Conservation (phyloP, 2,797 vertebrate genomes). For the Hoplostethus atlanticus region DNA sequence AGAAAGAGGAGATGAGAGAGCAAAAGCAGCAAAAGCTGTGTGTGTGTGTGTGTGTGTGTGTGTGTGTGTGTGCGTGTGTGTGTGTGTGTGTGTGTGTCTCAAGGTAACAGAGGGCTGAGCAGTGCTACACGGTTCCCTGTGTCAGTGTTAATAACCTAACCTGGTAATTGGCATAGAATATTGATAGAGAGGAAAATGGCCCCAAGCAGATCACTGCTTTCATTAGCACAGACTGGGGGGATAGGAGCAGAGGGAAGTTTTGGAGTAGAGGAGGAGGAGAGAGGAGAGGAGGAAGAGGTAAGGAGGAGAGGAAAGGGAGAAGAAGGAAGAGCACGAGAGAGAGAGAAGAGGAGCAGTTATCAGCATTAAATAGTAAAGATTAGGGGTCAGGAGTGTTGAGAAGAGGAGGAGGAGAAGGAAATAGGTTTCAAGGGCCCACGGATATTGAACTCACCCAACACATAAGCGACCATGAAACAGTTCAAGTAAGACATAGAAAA, state of each 20-base stretch:
- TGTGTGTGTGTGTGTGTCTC: conserved; percentile 9
- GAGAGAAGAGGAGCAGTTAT: not conserved
- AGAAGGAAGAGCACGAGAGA: not conserved
- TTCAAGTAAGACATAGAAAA: conserved; percentile 40
- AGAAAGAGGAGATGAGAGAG: too few relatives aligned
- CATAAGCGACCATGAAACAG: conserved; percentile 27
- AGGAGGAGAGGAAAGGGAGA: too few relatives aligned
- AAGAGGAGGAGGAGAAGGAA: conserved; percentile 5
- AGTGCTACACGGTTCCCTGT: conserved; percentile 47
- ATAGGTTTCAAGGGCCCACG: conserved; percentile 57
- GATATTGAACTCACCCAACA: conserved; percentile 36
- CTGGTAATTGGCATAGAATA: conserved; percentile 76
- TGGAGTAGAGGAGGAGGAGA: conserved; percentile 7
- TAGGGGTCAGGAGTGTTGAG: not conserved
- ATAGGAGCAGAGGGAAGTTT: conserved; percentile 42
- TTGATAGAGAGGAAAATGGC: conserved; percentile 80
- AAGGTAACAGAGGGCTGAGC: conserved; percentile 43
- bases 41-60: too few relatives aligned
- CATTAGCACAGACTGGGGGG: conserved; percentile 59
- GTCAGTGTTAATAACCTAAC: conserved; percentile 68
- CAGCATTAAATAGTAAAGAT: not conserved
- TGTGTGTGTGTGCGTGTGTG: not conserved
- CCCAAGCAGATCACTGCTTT: conserved; percentile 66
- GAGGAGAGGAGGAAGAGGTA: not conserved
- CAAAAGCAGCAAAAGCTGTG: too few relatives aligned